Evolutionary conservation across 2,888 invertebrate species (phyloP).

Genomic region (Deilephila elpenor): DNA sequence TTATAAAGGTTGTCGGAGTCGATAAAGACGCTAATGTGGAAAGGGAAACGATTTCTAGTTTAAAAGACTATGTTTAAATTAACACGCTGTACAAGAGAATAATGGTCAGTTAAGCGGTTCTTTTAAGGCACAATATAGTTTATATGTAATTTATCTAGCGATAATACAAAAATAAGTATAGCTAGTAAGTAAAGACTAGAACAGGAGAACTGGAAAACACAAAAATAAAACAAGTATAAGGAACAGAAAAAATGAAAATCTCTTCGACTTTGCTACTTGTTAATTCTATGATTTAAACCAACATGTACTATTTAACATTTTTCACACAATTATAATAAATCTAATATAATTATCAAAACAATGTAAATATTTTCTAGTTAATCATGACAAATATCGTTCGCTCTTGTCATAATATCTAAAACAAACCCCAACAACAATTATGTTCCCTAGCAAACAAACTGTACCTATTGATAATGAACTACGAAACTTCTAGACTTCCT

Average conservation of each 20-base stretch:
- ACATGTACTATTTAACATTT: slow-evolving; percentile 29
- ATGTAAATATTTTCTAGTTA: slow-evolving; percentile 37
- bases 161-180: slow-evolving; percentile 20
- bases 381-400: slow-evolving; percentile 38
- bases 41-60: not conserved
- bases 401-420: slow-evolving; percentile 48
- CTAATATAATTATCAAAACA: slow-evolving; percentile 31
- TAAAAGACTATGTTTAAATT: not conserved
- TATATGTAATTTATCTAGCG: slow-evolving; percentile 23
- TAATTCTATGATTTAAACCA: slow-evolving; percentile 31
- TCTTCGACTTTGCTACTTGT: slow-evolving; percentile 27
- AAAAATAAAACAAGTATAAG: slow-evolving; percentile 32
- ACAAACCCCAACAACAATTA: slow-evolving; percentile 51
- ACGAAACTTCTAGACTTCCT: slow-evolving; percentile 59
- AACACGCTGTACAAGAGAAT: not conserved
- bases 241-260: slow-evolving; percentile 28
- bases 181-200: slow-evolving; percentile 26
- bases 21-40: too few species aligned
- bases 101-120: slow-evolving; percentile 15
- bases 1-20: not conserved
- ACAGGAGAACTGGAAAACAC: slow-evolving; percentile 21
- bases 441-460: slow-evolving; percentile 48
- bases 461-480: slow-evolving; percentile 44
- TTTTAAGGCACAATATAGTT: slow-evolving; percentile 23
- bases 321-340: slow-evolving; percentile 26